These are phyloP conservation scores for Drosophila quadrilineata DNA, from an alignment of 1,140 invertebrate species.

Conservation along the genomic window DNA sequence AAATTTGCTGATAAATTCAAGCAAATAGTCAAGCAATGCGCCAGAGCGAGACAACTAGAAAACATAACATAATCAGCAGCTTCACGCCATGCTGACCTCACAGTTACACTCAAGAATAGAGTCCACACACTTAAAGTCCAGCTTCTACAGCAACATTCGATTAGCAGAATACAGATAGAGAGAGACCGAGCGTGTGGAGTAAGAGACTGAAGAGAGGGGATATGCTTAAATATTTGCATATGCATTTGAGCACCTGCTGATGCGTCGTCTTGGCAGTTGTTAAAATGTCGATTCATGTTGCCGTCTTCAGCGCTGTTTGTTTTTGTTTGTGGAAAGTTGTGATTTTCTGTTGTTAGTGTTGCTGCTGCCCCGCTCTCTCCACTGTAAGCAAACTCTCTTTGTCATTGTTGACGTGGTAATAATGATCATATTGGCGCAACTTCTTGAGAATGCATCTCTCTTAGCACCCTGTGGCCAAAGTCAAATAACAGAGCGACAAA, in stretches of 20 bases:
- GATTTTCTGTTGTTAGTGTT: conserved; percentile 58
- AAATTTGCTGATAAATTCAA: background rate
- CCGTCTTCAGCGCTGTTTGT: conserved; percentile 27
- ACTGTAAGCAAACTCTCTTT: conserved; percentile 7
- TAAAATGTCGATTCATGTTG: conserved; percentile 50
- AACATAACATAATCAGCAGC: conserved; percentile 25
- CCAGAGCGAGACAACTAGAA: background rate
- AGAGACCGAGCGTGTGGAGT: background rate
- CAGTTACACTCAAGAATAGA: conserved; percentile 7
- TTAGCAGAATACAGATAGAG: background rate
- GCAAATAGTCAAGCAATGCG: background rate
- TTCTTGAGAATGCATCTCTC: conserved; percentile 55
- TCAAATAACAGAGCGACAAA: conserved; percentile 60
- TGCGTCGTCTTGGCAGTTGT: background rate
- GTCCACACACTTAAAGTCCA: conserved; percentile 30
- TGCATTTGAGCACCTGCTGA: conserved; percentile 51
- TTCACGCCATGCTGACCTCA: conserved; percentile 43
- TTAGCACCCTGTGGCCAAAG: conserved; percentile 62
- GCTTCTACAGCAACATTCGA: no score
- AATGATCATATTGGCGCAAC: conserved; percentile 70
- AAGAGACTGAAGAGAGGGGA: background rate
- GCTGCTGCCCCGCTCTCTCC: no score
- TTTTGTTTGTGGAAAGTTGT: conserved; percentile 67
- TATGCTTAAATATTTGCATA: conserved; percentile 53
- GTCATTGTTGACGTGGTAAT: conserved; percentile 71